Base-by-base conservation (phyloP, 2,797 vertebrate genomes). In the Botia kubotai region DNA sequence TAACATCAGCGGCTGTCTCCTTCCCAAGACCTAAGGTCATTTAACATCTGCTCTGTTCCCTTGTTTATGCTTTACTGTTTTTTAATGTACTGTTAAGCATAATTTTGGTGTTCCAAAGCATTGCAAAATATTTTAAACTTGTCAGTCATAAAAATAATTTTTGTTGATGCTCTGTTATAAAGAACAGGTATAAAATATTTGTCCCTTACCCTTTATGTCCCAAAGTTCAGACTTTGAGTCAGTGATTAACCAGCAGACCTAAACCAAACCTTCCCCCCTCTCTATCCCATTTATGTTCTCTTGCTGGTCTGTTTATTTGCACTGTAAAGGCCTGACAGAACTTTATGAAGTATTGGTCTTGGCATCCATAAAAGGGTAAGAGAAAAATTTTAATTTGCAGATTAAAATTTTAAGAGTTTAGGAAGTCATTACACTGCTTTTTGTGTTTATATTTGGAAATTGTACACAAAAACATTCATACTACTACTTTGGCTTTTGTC, bases 221-320 rank as follows among this genome's bases (percentile, higher is more conserved):
- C 77, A 86, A 84, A 82, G 85, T 84, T 86, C 85, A 86, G 33
- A 10, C 26, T 46, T 75, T 46, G 52, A n/a, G 89, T 91, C 83
- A 94, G 74, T 90, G 72, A 94, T 94, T 93, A 94, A 93, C 91
- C 79, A 72, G 0, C 48, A 63, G 5, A 73, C 46, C 52, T 17
- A 75, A 76, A 79, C 80, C 84, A 71, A 83, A 76, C 81, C 77
- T 65, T 39, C 50, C 60, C 12, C 58, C 77, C n/a, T 48, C 57
- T 23, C 39, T 65, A 53, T 67, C 36, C 26, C 10, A 13, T 46
- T 58, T 26, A 53, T 66, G 16, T 43, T 52, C 39, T 6, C 7
- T 50, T 55, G 57, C 7, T 33, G 46, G 17, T 73, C 26, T 23
- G 12, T 72, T 52, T 70, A 77, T 63, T 60, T 77, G 65, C 66